Evolutionary conservation across 2,888 invertebrate genomes (phyloP).

Genomic region (Agonum fuliginosum): DNA sequence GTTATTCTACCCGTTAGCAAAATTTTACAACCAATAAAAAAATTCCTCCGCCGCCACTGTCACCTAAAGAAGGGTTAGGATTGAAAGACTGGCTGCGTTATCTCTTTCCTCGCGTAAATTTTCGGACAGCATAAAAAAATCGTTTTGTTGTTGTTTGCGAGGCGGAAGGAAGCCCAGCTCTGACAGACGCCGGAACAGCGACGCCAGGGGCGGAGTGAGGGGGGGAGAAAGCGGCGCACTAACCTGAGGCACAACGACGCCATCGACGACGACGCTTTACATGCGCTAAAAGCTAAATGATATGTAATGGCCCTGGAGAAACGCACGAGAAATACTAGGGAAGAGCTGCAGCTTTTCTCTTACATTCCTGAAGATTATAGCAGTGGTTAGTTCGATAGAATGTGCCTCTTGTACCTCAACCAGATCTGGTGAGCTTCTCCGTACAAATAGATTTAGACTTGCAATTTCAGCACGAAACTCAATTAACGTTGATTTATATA

Average conservation of each 20-base stretch:
- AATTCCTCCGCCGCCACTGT: constrained; percentile 1
- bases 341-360: no score
- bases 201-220: background rate
- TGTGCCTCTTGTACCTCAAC: no score
- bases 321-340: no score
- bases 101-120: constrained; percentile 33
- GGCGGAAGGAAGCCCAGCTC: constrained; percentile 33
- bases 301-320: constrained; percentile 5
- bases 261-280: background rate
- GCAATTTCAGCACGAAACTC: no score
- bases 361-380: no score
- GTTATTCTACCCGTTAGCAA: no score
- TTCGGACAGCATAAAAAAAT: constrained; percentile 52
- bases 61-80: constrained; percentile 10
- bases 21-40: no score
- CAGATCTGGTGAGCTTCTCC: no score
- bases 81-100: constrained; percentile 28
- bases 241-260: background rate
- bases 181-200: constrained; percentile 18
- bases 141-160: constrained; percentile 48
- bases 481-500: no score
- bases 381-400: no score
- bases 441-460: no score
- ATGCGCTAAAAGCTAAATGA: background rate
- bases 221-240: background rate